Base-by-base conservation (phyloP, 2,888 invertebrate genomes). In the Cyrtodaria siliqua region DNA sequence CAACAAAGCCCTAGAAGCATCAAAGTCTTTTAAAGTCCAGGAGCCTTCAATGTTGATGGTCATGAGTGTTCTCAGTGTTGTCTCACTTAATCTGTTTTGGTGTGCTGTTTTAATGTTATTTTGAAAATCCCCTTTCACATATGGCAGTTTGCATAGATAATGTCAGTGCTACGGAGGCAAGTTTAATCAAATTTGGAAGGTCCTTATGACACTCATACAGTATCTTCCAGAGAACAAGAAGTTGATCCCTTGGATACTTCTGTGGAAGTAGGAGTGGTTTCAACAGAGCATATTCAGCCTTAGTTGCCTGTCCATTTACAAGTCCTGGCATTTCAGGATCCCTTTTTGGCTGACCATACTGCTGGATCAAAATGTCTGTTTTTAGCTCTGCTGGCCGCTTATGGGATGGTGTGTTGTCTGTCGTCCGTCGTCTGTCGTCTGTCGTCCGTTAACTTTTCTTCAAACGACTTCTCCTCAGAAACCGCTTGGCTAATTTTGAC, bases 81-180 rank as follows among this genome's bases (percentile, higher is more conserved):
- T 12, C 9, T 8, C 23, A 24, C 20, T 12, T 18, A 16, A 16
- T n/a, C 18, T 49, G 16, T 49, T 18, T 49, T 49, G 12, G 12
- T 49, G 8, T n/a, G 18, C 8, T 12, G 18, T 49, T 60, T 18
- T 42, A 47, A 44, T 40, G 70, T 42, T 76, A 71, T 1, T 24
- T 24, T 0, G 66, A 67, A 40, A 76, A 71, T 1, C 76, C 70
- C 23, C 76, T 33, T 38, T 71, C 76, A 67, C 67, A 71, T n/a
- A 60, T 38, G 23, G 70, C 76, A 26, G 76, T 76, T 20, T 76
- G 70, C 24, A 64, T 27, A 26, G 76, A 71, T 20, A 76, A n/a
- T 44, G 52, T 40, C 12, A 76, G 24, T n/a, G 56, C 61, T 14
- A 76, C 16, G 16, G 27, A 24, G 14, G 69, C 69, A 52, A 75